Percentiles rank a stretch among this genome's conserved stretches.
Conservation (phyloP, 1,140 invertebrate genomes). For the Psix sp. region DNA sequence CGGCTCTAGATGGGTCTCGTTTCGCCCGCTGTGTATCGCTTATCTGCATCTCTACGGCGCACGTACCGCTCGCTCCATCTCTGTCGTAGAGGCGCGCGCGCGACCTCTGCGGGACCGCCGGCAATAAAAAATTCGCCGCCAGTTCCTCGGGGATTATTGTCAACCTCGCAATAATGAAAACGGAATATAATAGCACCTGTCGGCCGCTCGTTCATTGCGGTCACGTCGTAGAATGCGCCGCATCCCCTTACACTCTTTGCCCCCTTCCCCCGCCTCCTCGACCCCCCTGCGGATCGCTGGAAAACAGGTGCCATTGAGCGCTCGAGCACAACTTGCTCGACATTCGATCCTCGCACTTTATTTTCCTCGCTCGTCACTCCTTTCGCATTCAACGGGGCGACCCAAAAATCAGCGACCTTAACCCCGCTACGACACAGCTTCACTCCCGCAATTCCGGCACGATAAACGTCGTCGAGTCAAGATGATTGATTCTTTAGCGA, state of each 20-base stretch:
- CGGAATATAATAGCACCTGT: slow-evolving; percentile 51
- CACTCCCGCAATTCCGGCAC: too few species aligned
- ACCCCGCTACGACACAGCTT: too few species aligned
- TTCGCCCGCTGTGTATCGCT: slow-evolving; percentile 28
- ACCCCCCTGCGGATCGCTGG: slow-evolving; percentile 36
- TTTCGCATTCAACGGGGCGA: slow-evolving; percentile 45
- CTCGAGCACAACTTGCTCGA: too few species aligned
- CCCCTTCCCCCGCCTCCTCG: too few species aligned
- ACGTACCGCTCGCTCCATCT: slow-evolving; percentile 3
- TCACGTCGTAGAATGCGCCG: slow-evolving; percentile 42
- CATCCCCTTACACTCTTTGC: slow-evolving; percentile 10
- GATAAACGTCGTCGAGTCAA: too few species aligned
- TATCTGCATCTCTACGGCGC: slow-evolving; percentile 30
- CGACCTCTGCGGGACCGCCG: slow-evolving; percentile 9
- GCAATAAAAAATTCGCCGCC: slow-evolving; percentile 34
- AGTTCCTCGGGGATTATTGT: slow-evolving; percentile 33
- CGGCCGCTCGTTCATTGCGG: slow-evolving; percentile 45
- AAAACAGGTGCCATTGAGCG: slow-evolving; percentile 54
- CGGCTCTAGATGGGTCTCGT: slow-evolving; percentile 31
- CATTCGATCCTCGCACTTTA: slow-evolving; percentile 49
- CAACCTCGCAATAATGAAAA: slow-evolving; percentile 41
- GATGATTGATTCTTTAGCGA: too few species aligned
- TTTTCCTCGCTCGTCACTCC: slow-evolving; percentile 44
- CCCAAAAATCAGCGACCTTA: slow-evolving; percentile 51
- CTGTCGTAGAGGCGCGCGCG: too few species aligned